Base-by-base conservation (phyloP, 2,797 vertebrate genomes). In the Pantherophis vulpinus region DNA sequence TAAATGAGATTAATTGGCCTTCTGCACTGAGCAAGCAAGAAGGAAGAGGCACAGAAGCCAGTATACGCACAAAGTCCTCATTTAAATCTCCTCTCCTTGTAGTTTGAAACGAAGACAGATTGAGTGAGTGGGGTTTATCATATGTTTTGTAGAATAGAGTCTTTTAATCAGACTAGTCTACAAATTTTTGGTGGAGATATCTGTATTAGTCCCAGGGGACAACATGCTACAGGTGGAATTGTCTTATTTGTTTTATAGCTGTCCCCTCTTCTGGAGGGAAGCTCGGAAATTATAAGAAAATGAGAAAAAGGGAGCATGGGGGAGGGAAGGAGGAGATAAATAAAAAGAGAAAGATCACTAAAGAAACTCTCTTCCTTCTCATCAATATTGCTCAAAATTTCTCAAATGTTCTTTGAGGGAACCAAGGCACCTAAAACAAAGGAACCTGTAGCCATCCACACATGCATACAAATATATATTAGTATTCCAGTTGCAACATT, bases 1-100 rank as follows among this genome's bases (percentile, higher is more conserved):
- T 95, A 96, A 96, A 96, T 94, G 93, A 94, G 95, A 91, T 90
- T 94, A 95, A 96, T 93, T 94, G 95, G 95, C 94, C 0, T 1
- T 90, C 94, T 93, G 94, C 90, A 91, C 90, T 93, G 91, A 94
- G 94, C 94, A 95, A 94, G 0, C 0, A 91, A 60, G 54, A 93
- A 25, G 55, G 61, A 94, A 95, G 90, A 95, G 90, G 2, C 93
- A 94, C 5, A 27, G 87, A 92, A 27, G 37, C 25, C 93, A 92
- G 94, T 94, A 94, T 94, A 93, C 90, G 95, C 29, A 90, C 29
- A 90, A 94, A 60, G 58, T 94, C 93, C 29, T 83, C n/a, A 92
- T 90, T 91, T 94, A 92, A 59, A 92, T 94, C 92, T 91, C 70
- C 86, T 93, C 90, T 47, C 20, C 58, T 16, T 51, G 93, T 11